A percentile compares a stretch with the other conserved stretches of the same genome.
These are phyloP conservation scores for Dryadula phaetusa DNA, from an alignment of 2,888 invertebrate genomes.

Conservation along the genomic window DNA sequence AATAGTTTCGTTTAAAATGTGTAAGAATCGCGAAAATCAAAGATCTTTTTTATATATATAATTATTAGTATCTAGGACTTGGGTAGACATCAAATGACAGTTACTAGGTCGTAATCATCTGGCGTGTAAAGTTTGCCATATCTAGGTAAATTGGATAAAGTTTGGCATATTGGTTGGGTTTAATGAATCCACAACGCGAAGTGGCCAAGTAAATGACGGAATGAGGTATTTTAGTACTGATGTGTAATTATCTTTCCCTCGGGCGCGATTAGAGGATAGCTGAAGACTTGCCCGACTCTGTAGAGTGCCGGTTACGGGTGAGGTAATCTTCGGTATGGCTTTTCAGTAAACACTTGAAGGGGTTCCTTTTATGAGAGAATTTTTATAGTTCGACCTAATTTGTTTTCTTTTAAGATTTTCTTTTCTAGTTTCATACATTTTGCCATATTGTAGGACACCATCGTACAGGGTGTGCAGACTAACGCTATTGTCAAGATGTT, in stretches of 20 bases:
- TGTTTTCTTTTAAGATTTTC: neutral
- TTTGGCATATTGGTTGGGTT: slow-evolving; percentile 3
- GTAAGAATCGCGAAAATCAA: too few relatives aligned
- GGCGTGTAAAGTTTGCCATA: slow-evolving; percentile 1
- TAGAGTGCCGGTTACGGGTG: neutral
- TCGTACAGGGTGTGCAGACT: too few relatives aligned
- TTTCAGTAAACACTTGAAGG: neutral
- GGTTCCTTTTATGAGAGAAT: neutral
- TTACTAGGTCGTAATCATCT: neutral
- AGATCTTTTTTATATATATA: too few relatives aligned
- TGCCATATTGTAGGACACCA: too few relatives aligned
- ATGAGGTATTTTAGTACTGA: slow-evolving; percentile 13
- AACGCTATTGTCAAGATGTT: too few relatives aligned
- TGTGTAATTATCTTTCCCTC: slow-evolving; percentile 18
- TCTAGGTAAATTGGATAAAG: slow-evolving; percentile 3
- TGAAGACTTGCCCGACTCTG: neutral
- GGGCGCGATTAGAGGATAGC: slow-evolving; percentile 1
- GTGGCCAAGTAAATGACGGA: slow-evolving; percentile 18
- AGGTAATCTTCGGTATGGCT: slow-evolving; percentile 7
- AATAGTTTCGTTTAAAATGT: too few relatives aligned
- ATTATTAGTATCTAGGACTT: neutral
- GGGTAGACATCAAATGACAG: neutral
- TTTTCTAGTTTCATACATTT: too few relatives aligned
- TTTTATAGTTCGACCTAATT: neutral
- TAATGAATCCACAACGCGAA: slow-evolving; percentile 9